A percentile compares a stretch with the other conserved stretches of the same genome.
phyloP scores from a whole-genome alignment of 1,140 invertebrate genomes.

The Charaxes varanes region DNA sequence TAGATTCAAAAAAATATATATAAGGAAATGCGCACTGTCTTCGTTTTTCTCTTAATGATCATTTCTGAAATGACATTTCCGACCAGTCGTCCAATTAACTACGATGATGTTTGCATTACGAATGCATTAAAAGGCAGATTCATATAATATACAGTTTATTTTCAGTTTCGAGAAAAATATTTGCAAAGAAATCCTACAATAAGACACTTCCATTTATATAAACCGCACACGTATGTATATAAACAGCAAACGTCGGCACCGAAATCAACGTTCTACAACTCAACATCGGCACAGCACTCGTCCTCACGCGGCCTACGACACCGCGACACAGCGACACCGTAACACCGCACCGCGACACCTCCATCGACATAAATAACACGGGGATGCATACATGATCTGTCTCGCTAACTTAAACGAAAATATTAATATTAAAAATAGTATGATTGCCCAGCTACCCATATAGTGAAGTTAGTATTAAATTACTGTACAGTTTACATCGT shows the following conservation, averaged over 20 bases:
- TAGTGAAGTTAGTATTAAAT: conserved; percentile 69
- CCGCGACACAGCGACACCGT: too few relatives aligned
- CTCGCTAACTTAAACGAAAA: conserved; percentile 48
- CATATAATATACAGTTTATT: conserved; percentile 54
- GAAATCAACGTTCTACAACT: conserved; percentile 23
- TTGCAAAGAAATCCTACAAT: conserved; percentile 31
- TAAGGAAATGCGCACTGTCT: conserved; percentile 61
- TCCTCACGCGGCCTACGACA: conserved; percentile 32
- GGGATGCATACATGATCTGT: conserved; percentile 46
- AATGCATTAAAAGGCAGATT: conserved; percentile 70
- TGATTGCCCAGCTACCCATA: conserved; percentile 71
- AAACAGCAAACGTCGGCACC: conserved; percentile 29
- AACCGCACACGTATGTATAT: conserved; percentile 36
- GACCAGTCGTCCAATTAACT: conserved; percentile 29
- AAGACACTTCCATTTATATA: conserved; percentile 22
- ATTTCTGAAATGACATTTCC: conserved; percentile 24
- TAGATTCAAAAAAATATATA: conserved; percentile 46
- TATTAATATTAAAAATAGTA: conserved; percentile 64
- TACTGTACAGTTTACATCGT: conserved; percentile 62
- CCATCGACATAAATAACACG: conserved; percentile 37
- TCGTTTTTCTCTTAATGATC: conserved; percentile 25
- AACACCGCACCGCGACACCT: too few relatives aligned
- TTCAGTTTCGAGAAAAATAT: conserved; percentile 38
- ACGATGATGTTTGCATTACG: conserved; percentile 40
- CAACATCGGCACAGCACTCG: conserved; percentile 41